Evolutionary conservation across 2,113 vertebrate genomes (phyloP).

Genomic region (Vireo altiloquus): DNA sequence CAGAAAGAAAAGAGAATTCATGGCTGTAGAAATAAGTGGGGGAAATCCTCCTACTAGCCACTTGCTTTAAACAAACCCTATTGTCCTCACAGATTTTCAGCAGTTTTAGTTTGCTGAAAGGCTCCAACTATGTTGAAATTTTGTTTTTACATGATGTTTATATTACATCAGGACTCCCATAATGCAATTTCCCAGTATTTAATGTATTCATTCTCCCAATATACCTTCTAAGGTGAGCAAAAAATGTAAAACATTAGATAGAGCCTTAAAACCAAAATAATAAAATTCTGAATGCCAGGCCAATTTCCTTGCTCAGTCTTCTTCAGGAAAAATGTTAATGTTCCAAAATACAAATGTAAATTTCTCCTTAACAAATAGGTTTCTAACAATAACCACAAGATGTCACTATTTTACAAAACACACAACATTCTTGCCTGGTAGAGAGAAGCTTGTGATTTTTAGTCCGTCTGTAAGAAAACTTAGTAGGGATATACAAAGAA

Average conservation of each 20-base stretch:
- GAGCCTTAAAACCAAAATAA: neutral
- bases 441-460: neutral
- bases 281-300: neutral
- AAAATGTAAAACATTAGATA: neutral
- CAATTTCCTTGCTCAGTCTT: neutral
- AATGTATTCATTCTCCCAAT: neutral
- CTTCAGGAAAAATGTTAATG: neutral
- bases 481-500: neutral
- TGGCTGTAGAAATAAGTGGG: neutral
- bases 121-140: neutral
- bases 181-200: neutral
- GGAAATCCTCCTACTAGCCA: neutral
- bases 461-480: neutral
- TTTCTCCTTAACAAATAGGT: neutral
- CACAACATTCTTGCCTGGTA: neutral
- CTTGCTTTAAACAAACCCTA: neutral
- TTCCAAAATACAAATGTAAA: neutral
- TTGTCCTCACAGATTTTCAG: neutral
- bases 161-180: neutral
- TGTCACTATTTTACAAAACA: constrained; percentile 19
- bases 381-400: constrained; percentile 9
- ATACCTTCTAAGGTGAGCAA: neutral
- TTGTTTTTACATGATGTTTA: neutral
- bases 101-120: neutral
- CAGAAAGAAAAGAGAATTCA: neutral